Conservation (phyloP, 1,140 invertebrate species). For the Medauroidea extradentata region DNA sequence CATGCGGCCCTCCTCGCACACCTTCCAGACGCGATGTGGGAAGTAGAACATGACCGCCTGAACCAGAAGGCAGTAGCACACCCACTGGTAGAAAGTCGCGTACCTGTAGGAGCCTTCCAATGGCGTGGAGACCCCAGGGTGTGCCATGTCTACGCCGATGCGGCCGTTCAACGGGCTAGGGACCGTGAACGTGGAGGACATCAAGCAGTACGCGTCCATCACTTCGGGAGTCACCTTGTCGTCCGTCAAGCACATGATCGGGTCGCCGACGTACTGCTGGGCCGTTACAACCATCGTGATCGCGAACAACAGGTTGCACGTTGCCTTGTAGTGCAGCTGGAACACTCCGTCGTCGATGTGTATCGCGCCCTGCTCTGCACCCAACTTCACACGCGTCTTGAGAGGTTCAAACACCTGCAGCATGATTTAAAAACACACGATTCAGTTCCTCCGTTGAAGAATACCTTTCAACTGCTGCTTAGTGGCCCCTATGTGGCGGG, state of each 20-base stretch:
- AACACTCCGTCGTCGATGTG: constrained; percentile 46
- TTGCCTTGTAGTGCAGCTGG: constrained; percentile 44
- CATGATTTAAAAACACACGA: too few relatives aligned
- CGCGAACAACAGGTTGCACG: constrained; percentile 41
- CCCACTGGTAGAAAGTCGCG: constrained; percentile 89
- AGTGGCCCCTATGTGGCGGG: too few relatives aligned
- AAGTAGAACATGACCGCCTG: constrained; percentile 47
- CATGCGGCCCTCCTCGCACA: constrained; percentile 62
- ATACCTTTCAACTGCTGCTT: too few relatives aligned
- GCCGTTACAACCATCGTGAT: constrained; percentile 35
- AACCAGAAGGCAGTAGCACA: constrained; percentile 73
- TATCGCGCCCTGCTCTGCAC: background rate
- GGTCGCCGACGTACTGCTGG: constrained; percentile 51
- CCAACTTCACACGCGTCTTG: background rate
- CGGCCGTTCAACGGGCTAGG: background rate
- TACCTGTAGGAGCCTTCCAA: constrained; percentile 51
- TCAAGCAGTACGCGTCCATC: constrained; percentile 52
- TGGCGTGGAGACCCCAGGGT: constrained; percentile 57
- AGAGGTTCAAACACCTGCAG: too few relatives aligned
- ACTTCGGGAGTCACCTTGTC: constrained; percentile 39
- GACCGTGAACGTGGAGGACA: constrained; percentile 51
- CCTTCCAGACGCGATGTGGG: constrained; percentile 44
- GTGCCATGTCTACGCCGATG: constrained; percentile 23
- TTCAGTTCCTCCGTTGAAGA: too few relatives aligned
- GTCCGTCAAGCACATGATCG: constrained; percentile 50